Conservation (phyloP, 1,140 invertebrate genomes). For the Hermetia illucens region DNA sequence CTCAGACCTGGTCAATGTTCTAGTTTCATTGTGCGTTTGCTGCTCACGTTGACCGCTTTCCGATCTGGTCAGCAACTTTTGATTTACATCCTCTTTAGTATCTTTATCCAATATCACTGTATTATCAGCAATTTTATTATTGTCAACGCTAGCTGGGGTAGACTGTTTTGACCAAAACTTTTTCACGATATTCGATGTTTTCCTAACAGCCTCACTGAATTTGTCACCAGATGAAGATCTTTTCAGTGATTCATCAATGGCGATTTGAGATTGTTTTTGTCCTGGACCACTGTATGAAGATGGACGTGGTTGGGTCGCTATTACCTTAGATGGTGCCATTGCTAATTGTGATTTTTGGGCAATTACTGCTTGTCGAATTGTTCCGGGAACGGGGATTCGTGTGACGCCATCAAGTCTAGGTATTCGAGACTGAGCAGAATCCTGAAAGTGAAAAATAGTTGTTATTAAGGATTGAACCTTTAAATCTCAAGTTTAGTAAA, state of each 20-base stretch:
- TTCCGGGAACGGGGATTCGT: slow-evolving; percentile 21
- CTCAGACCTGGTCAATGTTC: slow-evolving; percentile 18
- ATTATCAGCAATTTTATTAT: too few species aligned
- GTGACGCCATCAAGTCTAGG: slow-evolving; percentile 22
- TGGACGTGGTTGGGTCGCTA: neutral
- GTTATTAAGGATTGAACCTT: too few species aligned
- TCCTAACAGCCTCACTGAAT: slow-evolving; percentile 19
- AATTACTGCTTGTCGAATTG: slow-evolving; percentile 7
- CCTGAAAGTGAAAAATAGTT: slow-evolving; percentile 16
- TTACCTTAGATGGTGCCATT: slow-evolving; percentile 8
- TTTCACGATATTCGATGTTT: too few species aligned
- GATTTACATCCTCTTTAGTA: too few species aligned
- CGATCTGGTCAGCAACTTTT: too few species aligned
- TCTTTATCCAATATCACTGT: too few species aligned
- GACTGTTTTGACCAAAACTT: too few species aligned
- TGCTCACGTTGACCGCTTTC: too few species aligned
- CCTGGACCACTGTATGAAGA: too few species aligned
- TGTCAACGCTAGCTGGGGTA: too few species aligned
- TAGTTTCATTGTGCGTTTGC: slow-evolving; percentile 3
- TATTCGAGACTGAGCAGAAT: slow-evolving; percentile 19
- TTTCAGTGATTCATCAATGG: slow-evolving; percentile 11
- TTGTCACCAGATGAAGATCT: slow-evolving; percentile 21
- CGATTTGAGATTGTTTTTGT: too few species aligned
- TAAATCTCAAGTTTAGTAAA: too few species aligned
- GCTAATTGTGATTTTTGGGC: neutral